Evolutionary conservation across 2,888 invertebrate genomes (phyloP), one percentile per base, ranked within the genome.

Genomic region (Mycalesis mineus): DNA sequence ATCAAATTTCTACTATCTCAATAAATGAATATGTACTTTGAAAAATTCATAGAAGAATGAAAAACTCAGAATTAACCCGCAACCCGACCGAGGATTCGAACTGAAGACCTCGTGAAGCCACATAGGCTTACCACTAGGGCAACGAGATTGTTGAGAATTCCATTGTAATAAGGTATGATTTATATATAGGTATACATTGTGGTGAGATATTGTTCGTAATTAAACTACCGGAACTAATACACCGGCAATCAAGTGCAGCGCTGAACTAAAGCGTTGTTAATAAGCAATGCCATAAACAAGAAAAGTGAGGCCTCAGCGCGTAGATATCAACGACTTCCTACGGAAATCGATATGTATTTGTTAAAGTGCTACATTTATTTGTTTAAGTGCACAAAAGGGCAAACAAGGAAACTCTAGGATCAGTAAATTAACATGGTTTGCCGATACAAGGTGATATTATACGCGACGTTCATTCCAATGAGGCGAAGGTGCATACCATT

Each of bases 401-500:
- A 55, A 65, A 65, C 60, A 49, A 62, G 62, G 63, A 65, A 63
- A 65, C 53, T 14, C 50, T 37, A 36, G 37, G 28, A 13, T 39
- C 49, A 47, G 47, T 51, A 58, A 62, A 60, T 55, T 42, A 61
- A 55, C 50, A 63, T 47, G 52, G 40, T 42, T 50, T 57, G 39
- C 31, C 52, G 52, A 45, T 53, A 54, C 65, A 60, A 65, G 62
- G 64, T 63, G 51, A 62, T 60, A 64, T 55, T 60, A 57, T 61
- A 39, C 58, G 57, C 53, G 58, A 57, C 63, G 55, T 22, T 58
- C 61, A 67, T 65, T 64, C 58, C 62, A 64, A 65, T 64, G 64
- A 62, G 55, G 45, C 55, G 42, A 48, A 58, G 50, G 59, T 41
- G 57, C 58, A 45, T 55, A 57, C 50, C 50, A 58, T 50, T 54